Evolutionary conservation across 1,140 invertebrate species (phyloP).

Genomic region (Gyrodactylus bullatarudis): DNA sequence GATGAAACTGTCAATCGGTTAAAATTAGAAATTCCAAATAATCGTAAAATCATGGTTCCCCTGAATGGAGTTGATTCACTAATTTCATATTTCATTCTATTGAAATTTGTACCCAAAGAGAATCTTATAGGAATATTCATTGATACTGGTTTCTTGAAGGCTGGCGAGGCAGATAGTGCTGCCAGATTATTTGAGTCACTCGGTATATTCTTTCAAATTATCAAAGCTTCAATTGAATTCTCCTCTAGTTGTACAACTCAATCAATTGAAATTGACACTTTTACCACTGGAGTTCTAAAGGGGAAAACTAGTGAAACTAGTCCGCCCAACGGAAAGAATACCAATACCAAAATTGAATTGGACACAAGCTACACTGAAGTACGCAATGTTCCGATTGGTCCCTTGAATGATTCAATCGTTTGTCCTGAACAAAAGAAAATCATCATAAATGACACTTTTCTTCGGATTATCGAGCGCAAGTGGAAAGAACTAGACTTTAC

Average conservation of each 20-base stretch:
- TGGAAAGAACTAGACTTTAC: not conserved
- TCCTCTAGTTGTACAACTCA: not conserved
- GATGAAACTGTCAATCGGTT: not conserved
- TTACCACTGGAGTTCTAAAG: not conserved
- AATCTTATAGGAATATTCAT: conserved; percentile 83
- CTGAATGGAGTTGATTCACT: conserved; percentile 89
- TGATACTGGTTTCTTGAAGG: conserved; percentile 93
- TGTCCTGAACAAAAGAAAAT: conserved; percentile 83
- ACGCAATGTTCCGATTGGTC: conserved; percentile 1
- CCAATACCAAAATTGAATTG: not conserved
- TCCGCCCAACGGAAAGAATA: not conserved
- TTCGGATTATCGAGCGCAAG: conserved; percentile 25
- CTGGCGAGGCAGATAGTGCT: conserved; percentile 59
- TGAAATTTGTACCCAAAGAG: conserved; percentile 48
- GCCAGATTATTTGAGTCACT: conserved; percentile 45
- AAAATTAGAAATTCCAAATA: not conserved
- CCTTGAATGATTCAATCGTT: conserved; percentile 13
- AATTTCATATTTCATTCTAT: conserved; percentile 68
- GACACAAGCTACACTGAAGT: not conserved
- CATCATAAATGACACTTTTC: conserved; percentile 94
- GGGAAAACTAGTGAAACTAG: not conserved
- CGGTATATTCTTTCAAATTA: conserved; percentile 34
- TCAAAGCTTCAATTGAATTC: not conserved
- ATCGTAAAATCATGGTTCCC: conserved; percentile 29
- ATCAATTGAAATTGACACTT: not conserved